phyloP scores from a whole-genome alignment of 92 coral and sea anemone species.

The Porites cylindrica region DNA sequence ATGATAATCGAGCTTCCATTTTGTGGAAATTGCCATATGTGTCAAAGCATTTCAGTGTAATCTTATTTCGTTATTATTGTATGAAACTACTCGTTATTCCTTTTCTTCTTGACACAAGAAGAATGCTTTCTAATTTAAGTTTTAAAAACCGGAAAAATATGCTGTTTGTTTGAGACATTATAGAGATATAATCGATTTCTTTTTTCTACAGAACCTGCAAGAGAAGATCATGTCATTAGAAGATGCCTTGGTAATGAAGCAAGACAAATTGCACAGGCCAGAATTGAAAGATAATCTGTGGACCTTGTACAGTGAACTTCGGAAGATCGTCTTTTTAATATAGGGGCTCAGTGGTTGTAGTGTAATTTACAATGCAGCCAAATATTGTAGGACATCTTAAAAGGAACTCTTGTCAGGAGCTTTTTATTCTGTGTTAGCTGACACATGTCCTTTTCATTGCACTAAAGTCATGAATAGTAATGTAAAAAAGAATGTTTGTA shows the following conservation, averaged over 20 bases:
- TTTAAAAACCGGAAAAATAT: background rate
- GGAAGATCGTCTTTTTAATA: constrained; percentile 13
- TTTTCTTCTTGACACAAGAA: too few species aligned
- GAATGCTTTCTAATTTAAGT: too few species aligned
- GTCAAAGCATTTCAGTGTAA: too few species aligned
- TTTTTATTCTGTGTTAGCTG: too few species aligned
- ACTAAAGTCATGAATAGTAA: too few species aligned
- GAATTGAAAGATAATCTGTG: constrained; percentile 16
- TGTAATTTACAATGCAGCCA: background rate
- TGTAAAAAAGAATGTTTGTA: too few species aligned
- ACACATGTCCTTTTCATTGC: too few species aligned
- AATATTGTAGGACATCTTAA: background rate
- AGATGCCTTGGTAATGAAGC: constrained; percentile 5
- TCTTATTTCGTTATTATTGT: too few species aligned
- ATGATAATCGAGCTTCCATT: too few species aligned
- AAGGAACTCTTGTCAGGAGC: background rate
- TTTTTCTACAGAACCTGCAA: constrained; percentile 17
- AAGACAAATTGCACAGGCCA: background rate
- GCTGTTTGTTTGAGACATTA: background rate
- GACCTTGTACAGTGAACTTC: constrained; percentile 24
- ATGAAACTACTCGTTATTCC: too few species aligned
- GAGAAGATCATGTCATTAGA: constrained; percentile 30
- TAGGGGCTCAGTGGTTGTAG: background rate
- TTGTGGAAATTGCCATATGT: too few species aligned
- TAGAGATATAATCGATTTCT: background rate